Base-by-base conservation (phyloP, 2,113 vertebrate species). In the Panthera leo region DNA sequence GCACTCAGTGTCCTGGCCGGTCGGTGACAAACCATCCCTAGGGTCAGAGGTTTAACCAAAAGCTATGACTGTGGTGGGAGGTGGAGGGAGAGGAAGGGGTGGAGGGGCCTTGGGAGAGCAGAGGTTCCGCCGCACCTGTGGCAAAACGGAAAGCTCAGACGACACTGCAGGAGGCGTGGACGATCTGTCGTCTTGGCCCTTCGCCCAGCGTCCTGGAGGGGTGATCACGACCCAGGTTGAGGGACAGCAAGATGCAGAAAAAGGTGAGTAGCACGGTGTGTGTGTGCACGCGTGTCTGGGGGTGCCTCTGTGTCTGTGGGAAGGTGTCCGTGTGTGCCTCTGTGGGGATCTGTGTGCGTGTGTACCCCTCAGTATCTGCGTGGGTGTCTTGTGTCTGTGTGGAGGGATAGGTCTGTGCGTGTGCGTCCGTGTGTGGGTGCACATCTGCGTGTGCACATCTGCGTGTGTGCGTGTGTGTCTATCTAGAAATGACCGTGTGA, bases 1-100 rank as follows among this genome's bases (percentile, higher is more conserved):
- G 36, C 3, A 29, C 53, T 11, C 11, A 19, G 1, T 0, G n/a
- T 71, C 3, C 61, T 12, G 4, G 13, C 0, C 0, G 34, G 36
- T 51, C 25, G 27, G n/a, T 5, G 5, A 65, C 3, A 16, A 67
- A 48, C 61, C n/a, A 21, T 5, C 15, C 76, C 53, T 10, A 36
- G n/a, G 3, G 51, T 42, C 67, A 85, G 27, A 68, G 19, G 29
- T 9, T 21, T 27, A 25, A 75, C 36, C 8, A 14, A 63, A 45
- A 76, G 36, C 39, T 1, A 16, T 5, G 31, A 53, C 12, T 18
- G 65, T 5, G 55, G 34, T 7, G 34, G 21, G 31, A 67, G 14
- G 39, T 1, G 12, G 19, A 13, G 9, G 76, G 53, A 5, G 9
- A 6, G 7, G 21, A 2, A 6, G 45, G 19, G 21, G 3, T 10